A percentile compares a stretch with the other conserved stretches of the same genome.
Evolutionary conservation across 2,113 vertebrate species (phyloP).

Genomic region (Arizona elegans): DNA sequence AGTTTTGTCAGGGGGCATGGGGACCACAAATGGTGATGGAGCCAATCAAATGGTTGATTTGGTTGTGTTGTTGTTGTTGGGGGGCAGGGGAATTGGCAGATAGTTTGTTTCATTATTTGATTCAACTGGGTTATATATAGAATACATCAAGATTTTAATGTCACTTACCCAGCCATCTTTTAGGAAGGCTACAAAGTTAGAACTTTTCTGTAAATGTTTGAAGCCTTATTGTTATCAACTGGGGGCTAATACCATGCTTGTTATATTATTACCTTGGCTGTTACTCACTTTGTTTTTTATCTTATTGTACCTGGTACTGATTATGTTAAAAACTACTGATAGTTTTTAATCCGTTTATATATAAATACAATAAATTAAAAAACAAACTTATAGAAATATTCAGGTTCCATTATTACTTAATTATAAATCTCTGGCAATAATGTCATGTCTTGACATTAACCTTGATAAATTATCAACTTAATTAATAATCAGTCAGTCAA

Average conservation of each 20-base stretch:
- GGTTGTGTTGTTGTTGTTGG: no score
- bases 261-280: background rate
- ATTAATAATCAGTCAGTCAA: background rate
- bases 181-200: background rate
- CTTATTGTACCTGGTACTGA: background rate
- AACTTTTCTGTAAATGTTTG: background rate
- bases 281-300: background rate
- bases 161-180: background rate
- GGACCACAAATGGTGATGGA: no score
- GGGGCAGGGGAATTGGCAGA: no score
- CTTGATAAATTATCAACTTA: background rate
- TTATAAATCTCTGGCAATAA: background rate
- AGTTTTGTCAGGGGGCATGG: no score
- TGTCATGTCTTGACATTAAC: background rate
- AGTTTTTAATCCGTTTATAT: background rate
- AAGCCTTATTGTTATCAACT: background rate
- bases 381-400: background rate
- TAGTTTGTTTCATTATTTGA: background rate
- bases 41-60: no score
- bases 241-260: background rate
- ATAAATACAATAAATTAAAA: background rate
- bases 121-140: background rate
- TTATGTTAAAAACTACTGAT: background rate
- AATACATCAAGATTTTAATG: background rate
- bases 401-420: background rate